These are phyloP conservation scores for Plagodis dolabraria DNA, from an alignment of 2,888 invertebrate species.

Conservation along the genomic window DNA sequence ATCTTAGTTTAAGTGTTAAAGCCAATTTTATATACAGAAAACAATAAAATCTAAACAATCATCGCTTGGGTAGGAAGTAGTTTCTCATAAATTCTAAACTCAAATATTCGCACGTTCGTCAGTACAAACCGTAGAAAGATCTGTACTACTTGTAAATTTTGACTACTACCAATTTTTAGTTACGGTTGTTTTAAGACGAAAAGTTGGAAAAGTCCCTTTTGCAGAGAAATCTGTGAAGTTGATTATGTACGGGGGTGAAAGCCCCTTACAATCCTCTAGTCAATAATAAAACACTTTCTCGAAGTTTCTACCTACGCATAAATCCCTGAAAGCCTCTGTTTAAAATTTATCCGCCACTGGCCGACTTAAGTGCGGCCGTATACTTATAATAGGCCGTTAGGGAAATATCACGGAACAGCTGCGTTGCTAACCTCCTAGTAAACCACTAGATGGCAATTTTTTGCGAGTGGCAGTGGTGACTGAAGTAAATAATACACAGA, in stretches of 20 bases:
- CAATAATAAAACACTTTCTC: slow-evolving; percentile 36
- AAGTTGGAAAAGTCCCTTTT: too few species aligned
- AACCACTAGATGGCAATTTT: slow-evolving; percentile 49
- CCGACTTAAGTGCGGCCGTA: slow-evolving; percentile 44
- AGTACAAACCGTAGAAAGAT: too few species aligned
- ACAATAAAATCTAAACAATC: too few species aligned
- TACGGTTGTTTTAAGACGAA: too few species aligned
- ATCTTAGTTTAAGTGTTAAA: too few species aligned
- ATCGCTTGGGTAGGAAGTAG: too few species aligned
- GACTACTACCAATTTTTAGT: too few species aligned
- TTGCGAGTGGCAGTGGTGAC: slow-evolving; percentile 46
- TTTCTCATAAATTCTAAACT: too few species aligned
- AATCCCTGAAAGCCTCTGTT: slow-evolving; percentile 39
- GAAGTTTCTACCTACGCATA: slow-evolving; percentile 34
- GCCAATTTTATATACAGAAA: too few species aligned
- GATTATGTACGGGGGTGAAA: neutral
- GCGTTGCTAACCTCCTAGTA: slow-evolving; percentile 43
- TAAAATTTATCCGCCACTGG: slow-evolving; percentile 44
- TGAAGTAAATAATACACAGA: slow-evolving; percentile 74
- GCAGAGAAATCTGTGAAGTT: neutral
- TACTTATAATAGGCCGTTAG: slow-evolving; percentile 48
- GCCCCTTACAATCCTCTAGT: slow-evolving; percentile 16
- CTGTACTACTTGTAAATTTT: too few species aligned
- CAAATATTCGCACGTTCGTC: too few species aligned
- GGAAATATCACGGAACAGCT: slow-evolving; percentile 49